Evolutionary conservation across 2,888 invertebrate genomes (phyloP), one percentile per base, ranked within the genome.

Genomic region (Philaethria dido): DNA sequence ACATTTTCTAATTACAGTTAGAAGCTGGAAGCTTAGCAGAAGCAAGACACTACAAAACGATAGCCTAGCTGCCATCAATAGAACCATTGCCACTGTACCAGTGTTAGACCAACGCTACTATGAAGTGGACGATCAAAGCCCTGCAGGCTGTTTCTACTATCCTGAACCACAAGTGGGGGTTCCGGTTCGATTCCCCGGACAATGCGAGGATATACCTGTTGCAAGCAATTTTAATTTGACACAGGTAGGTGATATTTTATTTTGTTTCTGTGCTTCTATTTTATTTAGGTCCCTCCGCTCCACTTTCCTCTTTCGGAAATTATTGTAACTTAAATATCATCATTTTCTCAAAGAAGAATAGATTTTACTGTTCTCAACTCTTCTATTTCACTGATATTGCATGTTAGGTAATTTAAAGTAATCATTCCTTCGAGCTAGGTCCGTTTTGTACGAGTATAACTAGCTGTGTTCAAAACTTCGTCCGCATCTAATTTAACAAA

Each of bases 1-100:
- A 20, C 2, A 22, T 14, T 62, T 45, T 52, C 5, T 42, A 18
- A 45, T 67, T 73, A 18, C 71, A 75, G 82, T 83, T 2, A 73
- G 68, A 39, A 82, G 82, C 66, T 88, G 84, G 84, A 87, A 86
- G 66, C 74, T 88, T 2, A 82, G 87, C 61, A 77, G 85, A 70
- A 72, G 73, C 0, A 82, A 79, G 5, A 9, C 76, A 9, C 64
- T 87, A 13, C 60, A 78, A 0, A 2, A 42, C 0, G 47, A 47
- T 0, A 78, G 80, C 2, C 47, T 60, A 0, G 55, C 66, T 0
- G 72, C 66, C 0, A 87, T 87, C 3, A 77, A 83, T 42, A 61
- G 48, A 3, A 71, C 76, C 0, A 74, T 83, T 0, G 70, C 71
- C 13, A 71, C 63, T 0, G 71, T 83, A 18, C 74, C 79, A 3